Conservation (phyloP, 2,797 vertebrate genomes). For the Fistularia tabacaria region DNA sequence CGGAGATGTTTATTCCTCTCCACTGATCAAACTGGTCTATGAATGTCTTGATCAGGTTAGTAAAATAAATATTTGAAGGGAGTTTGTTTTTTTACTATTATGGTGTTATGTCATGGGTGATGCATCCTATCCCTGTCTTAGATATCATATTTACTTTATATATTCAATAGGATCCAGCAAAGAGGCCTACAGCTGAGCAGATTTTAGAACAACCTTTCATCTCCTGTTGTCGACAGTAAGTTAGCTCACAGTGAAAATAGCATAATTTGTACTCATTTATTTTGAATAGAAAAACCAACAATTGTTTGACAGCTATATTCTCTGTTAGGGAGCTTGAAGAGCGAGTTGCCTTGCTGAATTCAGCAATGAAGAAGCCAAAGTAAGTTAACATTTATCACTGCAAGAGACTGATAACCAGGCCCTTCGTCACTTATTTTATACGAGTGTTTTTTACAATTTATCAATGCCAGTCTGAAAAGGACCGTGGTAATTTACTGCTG, state of each 20-base stretch:
- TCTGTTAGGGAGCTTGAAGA: constrained; percentile 88
- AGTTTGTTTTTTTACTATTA: not conserved
- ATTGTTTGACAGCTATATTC: constrained; percentile 1
- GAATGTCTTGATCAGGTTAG: constrained; percentile 92
- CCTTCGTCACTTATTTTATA: not conserved
- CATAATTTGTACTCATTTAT: too few species aligned
- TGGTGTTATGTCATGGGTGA: not conserved
- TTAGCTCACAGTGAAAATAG: constrained; percentile 14
- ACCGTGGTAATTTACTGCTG: not conserved
- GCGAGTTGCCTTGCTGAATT: constrained; percentile 88
- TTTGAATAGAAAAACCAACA: not conserved
- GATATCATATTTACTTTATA: not conserved
- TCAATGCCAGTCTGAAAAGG: not conserved
- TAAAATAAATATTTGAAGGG: not conserved
- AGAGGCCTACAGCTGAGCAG: constrained; percentile 89
- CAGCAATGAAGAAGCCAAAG: constrained; percentile 92
- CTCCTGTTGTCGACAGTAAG: constrained; percentile 82
- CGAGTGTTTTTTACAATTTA: too few species aligned
- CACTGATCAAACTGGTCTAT: constrained; percentile 87
- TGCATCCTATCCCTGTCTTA: not conserved
- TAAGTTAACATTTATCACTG: constrained; percentile 51
- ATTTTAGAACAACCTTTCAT: constrained; percentile 85
- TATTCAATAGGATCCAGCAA: constrained; percentile 86
- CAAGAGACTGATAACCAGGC: not conserved
- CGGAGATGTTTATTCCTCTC: constrained; percentile 83